phyloP scores from a whole-genome alignment of 2,888 invertebrate species.

The Drosophila parthenogenetica region DNA sequence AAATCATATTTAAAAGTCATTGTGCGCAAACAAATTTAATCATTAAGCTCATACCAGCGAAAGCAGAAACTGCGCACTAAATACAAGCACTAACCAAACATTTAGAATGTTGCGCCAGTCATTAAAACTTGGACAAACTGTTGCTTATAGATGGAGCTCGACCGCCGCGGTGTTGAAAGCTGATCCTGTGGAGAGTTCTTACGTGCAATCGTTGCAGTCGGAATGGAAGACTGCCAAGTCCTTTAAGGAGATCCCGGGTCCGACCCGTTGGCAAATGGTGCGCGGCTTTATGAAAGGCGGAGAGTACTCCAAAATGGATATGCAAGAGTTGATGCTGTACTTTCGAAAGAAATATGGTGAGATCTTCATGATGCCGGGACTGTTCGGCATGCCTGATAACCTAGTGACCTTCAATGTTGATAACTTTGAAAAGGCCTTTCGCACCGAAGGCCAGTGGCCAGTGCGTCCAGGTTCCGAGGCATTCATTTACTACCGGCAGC shows the following conservation, averaged over 20 bases:
- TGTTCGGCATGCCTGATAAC: slow-evolving; percentile 79
- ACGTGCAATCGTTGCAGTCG: slow-evolving; percentile 32
- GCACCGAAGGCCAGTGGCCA: slow-evolving; percentile 86
- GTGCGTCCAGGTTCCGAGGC: slow-evolving; percentile 83
- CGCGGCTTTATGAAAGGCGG: slow-evolving; percentile 61
- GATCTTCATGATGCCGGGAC: slow-evolving; percentile 83
- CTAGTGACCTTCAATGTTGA: slow-evolving; percentile 86
- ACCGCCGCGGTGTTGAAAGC: slow-evolving; percentile 7
- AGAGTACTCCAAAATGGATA: slow-evolving; percentile 30
- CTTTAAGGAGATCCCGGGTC: slow-evolving; percentile 72
- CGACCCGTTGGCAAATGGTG: slow-evolving; percentile 66
- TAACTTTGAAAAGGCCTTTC: slow-evolving; percentile 85
- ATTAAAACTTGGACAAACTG: not conserved
- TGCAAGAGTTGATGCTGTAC: slow-evolving; percentile 39
- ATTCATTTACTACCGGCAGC: slow-evolving; percentile 83
- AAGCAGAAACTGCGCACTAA: not conserved
- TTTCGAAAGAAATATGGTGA: slow-evolving; percentile 82
- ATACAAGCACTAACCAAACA: not conserved
- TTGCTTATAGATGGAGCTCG: slow-evolving; percentile 21
- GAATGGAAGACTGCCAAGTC: slow-evolving; percentile 70
- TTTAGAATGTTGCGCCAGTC: slow-evolving; percentile 16
- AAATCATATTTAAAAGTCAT: too few relatives aligned
- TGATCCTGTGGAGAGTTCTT: slow-evolving; percentile 27
- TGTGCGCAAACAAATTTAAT: too few relatives aligned
- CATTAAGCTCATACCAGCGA: too few relatives aligned